phyloP scores from a whole-genome alignment of 2,888 invertebrate species.

The Didymodactylos carnosus region DNA sequence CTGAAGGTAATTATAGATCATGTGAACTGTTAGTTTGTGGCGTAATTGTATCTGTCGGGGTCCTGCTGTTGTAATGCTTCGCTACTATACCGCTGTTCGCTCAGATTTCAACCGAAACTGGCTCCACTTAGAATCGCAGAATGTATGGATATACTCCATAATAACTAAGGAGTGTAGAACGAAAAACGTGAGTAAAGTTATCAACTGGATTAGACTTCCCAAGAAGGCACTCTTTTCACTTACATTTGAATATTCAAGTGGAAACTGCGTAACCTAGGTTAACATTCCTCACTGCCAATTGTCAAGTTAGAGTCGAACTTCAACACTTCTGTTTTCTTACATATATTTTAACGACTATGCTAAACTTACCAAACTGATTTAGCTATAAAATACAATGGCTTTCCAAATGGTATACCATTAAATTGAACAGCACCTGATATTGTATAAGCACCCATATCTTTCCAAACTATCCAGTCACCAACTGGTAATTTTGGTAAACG shows the following conservation, averaged over 20 bases:
- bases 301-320: neutral
- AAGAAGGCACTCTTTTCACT: neutral
- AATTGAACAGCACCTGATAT: constrained; percentile 73
- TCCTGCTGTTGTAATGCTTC: too few species aligned
- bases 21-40: too few species aligned
- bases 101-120: too few species aligned
- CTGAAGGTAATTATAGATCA: too few species aligned
- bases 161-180: too few species aligned
- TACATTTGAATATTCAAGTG: neutral
- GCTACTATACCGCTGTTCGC: too few species aligned
- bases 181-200: too few species aligned
- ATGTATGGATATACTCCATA: too few species aligned
- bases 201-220: neutral
- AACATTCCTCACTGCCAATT: neutral
- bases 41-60: too few species aligned
- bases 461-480: constrained; percentile 72
- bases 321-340: neutral
- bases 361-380: neutral
- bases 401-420: constrained; percentile 49
- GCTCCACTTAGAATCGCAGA: too few species aligned
- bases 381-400: neutral
- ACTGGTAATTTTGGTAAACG: constrained; percentile 51
- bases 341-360: neutral
- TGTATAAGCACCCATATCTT: constrained; percentile 83
- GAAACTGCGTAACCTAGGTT: neutral